These are phyloP conservation scores for Alligator mississippiensis DNA, from an alignment of 2,113 vertebrate genomes.

Conservation along the genomic window DNA sequence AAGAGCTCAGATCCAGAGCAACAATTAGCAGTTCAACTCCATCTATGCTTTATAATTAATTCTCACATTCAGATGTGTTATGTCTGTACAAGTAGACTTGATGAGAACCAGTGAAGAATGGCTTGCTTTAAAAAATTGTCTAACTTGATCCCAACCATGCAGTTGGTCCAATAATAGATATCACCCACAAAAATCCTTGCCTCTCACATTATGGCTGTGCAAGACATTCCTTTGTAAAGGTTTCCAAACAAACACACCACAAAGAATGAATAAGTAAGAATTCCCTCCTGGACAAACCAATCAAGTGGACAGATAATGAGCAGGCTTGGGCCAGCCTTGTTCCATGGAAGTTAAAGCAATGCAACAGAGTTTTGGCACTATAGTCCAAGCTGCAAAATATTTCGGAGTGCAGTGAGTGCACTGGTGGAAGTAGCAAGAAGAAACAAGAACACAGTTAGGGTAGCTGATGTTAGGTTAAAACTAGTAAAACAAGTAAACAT, in stretches of 20 bases:
- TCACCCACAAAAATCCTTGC: too few relatives aligned
- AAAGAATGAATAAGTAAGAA: background rate
- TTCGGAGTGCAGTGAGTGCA: background rate
- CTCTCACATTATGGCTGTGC: background rate
- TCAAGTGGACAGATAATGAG: background rate
- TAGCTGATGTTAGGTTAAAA: background rate
- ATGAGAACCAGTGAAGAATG: too few relatives aligned
- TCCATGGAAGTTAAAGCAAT: background rate
- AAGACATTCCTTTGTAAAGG: background rate
- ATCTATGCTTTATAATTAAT: background rate
- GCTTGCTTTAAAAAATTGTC: too few relatives aligned
- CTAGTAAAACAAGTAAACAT: background rate
- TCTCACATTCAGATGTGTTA: background rate
- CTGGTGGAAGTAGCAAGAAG: background rate
- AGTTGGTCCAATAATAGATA: too few relatives aligned
- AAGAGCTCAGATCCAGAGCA: background rate
- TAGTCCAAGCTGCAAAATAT: background rate
- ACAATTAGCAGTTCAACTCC: background rate
- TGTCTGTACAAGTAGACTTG: too few relatives aligned
- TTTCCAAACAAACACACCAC: background rate
- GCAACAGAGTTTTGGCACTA: background rate
- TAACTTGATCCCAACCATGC: too few relatives aligned
- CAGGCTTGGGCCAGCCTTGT: background rate
- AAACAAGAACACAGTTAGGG: background rate
- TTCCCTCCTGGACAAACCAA: background rate